These are phyloP conservation scores for Acestrorhynchus altus DNA, from an alignment of 2,797 vertebrate species.

Conservation along the genomic window DNA sequence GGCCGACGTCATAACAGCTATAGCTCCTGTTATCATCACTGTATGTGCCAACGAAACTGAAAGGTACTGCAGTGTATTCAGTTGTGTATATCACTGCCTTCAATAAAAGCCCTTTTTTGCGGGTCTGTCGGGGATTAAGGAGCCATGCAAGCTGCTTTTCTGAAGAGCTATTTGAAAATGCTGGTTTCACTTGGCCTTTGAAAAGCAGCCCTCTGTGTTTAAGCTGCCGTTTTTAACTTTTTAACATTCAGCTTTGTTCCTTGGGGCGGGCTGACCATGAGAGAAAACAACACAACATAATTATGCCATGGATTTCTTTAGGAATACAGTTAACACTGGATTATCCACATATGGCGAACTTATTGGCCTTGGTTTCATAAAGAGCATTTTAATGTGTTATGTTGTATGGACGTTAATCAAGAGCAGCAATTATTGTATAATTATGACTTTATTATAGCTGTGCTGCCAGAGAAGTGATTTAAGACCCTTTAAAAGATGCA, in stretches of 20 bases:
- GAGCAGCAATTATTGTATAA: not conserved
- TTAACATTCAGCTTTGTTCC: constrained; percentile 75
- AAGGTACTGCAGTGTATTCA: constrained; percentile 59
- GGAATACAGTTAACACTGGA: constrained; percentile 25
- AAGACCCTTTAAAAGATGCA: too few species aligned
- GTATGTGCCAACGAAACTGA: constrained; percentile 8
- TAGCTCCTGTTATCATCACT: constrained; percentile 10
- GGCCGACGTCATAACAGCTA: constrained; percentile 17
- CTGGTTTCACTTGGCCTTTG: constrained; percentile 65
- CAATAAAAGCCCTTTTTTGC: constrained; percentile 65
- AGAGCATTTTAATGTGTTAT: not conserved
- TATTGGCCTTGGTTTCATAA: not conserved
- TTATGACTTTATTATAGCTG: not conserved
- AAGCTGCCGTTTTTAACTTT: constrained; percentile 73
- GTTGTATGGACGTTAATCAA: not conserved
- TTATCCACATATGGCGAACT: not conserved
- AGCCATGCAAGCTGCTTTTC: constrained; percentile 65
- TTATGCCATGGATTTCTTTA: constrained; percentile 29
- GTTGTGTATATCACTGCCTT: constrained; percentile 74
- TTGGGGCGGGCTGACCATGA: constrained; percentile 65
- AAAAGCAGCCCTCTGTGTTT: constrained; percentile 74
- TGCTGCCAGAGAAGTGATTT: not conserved
- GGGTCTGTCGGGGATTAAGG: constrained; percentile 71
- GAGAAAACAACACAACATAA: constrained; percentile 62
- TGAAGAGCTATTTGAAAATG: constrained; percentile 58